Evolutionary conservation across 1,140 invertebrate genomes (phyloP), one percentile per base, ranked within the genome.

Genomic region (Meteorus sp.): DNA sequence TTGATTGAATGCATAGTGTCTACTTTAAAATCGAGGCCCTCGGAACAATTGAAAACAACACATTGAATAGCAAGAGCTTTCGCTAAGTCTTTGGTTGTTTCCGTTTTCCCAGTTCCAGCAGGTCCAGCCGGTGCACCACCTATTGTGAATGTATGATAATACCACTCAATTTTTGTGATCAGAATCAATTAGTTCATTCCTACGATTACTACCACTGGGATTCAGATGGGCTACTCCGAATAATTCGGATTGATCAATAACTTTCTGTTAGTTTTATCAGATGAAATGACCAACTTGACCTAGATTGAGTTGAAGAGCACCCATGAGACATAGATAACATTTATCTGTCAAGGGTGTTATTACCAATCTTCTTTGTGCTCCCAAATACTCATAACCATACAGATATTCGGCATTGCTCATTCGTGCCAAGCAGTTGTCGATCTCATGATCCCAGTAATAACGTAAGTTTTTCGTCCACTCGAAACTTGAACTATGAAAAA

Each of bases 41-140:
- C 90, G 0, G 94, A 97, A 70, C 95, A 98, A 81, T 98, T 98
- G 75, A 98, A 98, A 0, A 97, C 94, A 0, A 98, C 93, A 74
- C 94, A 98, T 74, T 97, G 94, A 72, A 97, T 97, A 0, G 95
- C 95, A 0, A 98, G 88, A 1, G 95, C 94, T 79, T 98, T 98
- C 0, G 95, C 95, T 56, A 99, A 81, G 84, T 98, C 95, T 79
- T 98, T 98, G 1, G 91, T 94, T 0, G 94, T 97, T 79, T 98
- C 95, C 0, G 94, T 98, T 80, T 98, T 98, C 2, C 95, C 95
- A 0, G 95, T 92, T 22, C 95, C 95, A 5, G 95, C 95, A 0
- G 95, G 95, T 9, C 95, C 95, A 81, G 97, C 94, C 0, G 94
- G 93, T 13, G 94, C 94, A 29, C 95, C 95, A 39, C 89, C 88